Evolutionary conservation across 1,140 invertebrate species (phyloP), one percentile per base, ranked within the genome.

Genomic region (Charaxes varanes): DNA sequence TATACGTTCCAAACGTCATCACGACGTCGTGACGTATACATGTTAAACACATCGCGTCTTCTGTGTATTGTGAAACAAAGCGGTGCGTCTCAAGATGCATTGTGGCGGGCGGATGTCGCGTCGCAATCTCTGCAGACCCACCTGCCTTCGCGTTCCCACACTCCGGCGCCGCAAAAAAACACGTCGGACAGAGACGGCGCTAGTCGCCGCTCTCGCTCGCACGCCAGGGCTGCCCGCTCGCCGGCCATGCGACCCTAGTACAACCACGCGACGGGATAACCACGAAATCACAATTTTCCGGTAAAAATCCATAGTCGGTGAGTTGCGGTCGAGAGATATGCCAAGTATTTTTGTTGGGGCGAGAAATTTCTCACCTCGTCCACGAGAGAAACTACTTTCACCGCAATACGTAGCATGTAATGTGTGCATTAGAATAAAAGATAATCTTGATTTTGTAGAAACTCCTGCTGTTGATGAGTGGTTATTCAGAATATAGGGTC

Each of bases 141-240:
- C 79, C 79, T 83, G 79, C 79, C 74, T 74, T 62, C 54, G 62
- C 63, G 79, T 83, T 83, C 79, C 77, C 79, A 83, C 79, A 83
- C 79, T 81, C 76, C 64, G 70, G 77, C 76, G 76, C 76, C 74
- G 76, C 74, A 81, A 83, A 83, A 63, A 83, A 83, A 80, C 70
- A 53, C 53, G 66, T 46, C 53, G 48, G 68, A 81, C 42, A 62
- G 67, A 65, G 71, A 76, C 49, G 27, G 21, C 17, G 16, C 31
- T 38, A 18, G 32, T 31, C 19, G 53, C 53, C 62, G 34, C 14
- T 77, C 74, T 38, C 64, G 18, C 62, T 74, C 63, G 31, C 69
- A 33, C 51, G 43, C 55, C 64, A 70, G 69, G 66, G 70, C 71
- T 66, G 66, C 34, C 43, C 42, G 31, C 45, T 33, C 24, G 42